Evolutionary conservation across 2,888 invertebrate species (phyloP), one percentile per base, ranked within the genome.

Genomic region (Erebia epiphron): DNA sequence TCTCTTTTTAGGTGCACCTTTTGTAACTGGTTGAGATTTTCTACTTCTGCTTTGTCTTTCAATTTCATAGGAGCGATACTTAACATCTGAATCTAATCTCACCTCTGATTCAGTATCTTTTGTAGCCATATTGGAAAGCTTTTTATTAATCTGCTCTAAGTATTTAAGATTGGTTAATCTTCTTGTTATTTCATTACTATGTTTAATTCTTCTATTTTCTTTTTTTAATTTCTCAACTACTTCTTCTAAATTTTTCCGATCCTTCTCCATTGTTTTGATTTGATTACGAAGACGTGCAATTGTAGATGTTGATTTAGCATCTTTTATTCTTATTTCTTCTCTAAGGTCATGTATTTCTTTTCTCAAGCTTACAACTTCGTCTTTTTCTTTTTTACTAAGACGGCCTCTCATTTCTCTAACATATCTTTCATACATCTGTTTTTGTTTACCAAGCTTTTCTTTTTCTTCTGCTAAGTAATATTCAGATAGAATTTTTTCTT

Each of bases 231-330:
- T 94, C 69, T 96, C 96, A 18, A 96, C 86, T 84, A 97, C 96
- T 66, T 94, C 92, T 76, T 95, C 95, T 41, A 96, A 84, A 61
- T 94, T 94, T 43, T 93, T 90, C 77, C 96, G 95, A 78, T 97
- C 97, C 79, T 95, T 95, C 83, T 97, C 97, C 68, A 96, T 87
- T 61, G 95, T 94, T 83, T 96, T 95, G 43, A 97, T 89, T 86
- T 97, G 97, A 75, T 96, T 96, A 21, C 97, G 94, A 11, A 97
- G 91, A 75, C 97, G 93, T 0, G 96, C 96, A 80, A 96, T 96
- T 0, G 95, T 94, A 0, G 96, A 95, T 7, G 96, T 95, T 81
- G 96, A 96, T 79, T 95, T 95, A 16, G 95, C 95, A 78, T 97
- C 97, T 87, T 96, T 97, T n/a, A 95, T 83, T 80, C 95, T 95